These are phyloP conservation scores for Sipha flava DNA, from an alignment of 1,140 invertebrate genomes.

Conservation along the genomic window DNA sequence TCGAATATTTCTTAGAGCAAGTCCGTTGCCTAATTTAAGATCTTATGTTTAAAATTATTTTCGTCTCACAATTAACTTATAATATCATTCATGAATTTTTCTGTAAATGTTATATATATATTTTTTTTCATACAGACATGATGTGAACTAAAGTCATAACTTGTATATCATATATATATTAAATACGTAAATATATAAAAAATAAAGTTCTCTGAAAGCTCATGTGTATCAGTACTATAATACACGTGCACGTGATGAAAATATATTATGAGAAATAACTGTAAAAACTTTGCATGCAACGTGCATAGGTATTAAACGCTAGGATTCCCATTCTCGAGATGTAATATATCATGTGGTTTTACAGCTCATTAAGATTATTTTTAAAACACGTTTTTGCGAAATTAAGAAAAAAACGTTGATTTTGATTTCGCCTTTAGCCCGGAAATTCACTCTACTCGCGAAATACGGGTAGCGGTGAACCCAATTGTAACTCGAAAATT, in stretches of 20 bases:
- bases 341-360: background rate
- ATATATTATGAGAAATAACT: background rate
- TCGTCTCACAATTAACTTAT: background rate
- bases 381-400: background rate
- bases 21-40: no score
- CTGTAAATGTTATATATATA: no score
- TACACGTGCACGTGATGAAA: background rate
- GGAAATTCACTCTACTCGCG: background rate
- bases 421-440: background rate
- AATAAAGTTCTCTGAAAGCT: background rate
- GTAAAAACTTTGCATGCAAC: background rate
- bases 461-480: background rate
- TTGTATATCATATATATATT: no score
- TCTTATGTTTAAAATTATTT: no score
- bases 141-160: no score
- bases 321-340: no score
- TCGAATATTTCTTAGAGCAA: no score
- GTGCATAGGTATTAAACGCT: no score
- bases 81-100: background rate
- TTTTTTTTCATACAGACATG: no score
- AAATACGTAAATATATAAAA: no score
- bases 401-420: background rate
- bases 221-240: background rate
- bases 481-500: constrained; percentile 17
- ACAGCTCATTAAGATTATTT: background rate